A percentile compares a stretch with the other conserved stretches of the same genome.
phyloP scores from a whole-genome alignment of 2,888 invertebrate species.

The Tuta absoluta region DNA sequence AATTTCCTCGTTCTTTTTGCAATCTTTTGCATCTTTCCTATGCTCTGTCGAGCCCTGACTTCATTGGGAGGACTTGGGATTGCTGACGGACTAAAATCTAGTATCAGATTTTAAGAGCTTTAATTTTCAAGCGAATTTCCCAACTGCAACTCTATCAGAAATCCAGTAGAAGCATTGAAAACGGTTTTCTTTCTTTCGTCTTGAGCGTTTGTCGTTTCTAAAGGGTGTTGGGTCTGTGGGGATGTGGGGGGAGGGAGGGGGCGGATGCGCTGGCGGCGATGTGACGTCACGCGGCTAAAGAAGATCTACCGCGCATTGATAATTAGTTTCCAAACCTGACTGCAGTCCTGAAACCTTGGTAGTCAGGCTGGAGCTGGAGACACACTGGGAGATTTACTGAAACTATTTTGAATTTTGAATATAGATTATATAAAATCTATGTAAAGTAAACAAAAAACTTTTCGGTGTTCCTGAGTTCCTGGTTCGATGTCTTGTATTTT shows the following conservation, averaged over 20 bases:
- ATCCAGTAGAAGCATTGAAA: background rate
- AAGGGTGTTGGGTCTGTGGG: background rate
- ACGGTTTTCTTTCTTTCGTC: background rate
- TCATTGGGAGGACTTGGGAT: too few relatives aligned
- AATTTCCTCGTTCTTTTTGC: too few relatives aligned
- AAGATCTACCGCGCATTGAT: constrained; percentile 57
- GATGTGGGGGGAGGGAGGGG: constrained; percentile 30
- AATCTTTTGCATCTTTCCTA: too few relatives aligned
- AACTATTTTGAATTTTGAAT: too few relatives aligned
- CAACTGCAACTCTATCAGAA: background rate
- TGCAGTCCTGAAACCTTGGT: constrained; percentile 38
- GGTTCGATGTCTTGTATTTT: too few relatives aligned
- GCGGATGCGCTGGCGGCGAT: constrained; percentile 44
- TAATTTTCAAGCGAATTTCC: too few relatives aligned
- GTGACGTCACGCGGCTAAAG: background rate
- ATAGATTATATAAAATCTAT: too few relatives aligned
- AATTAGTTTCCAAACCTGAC: constrained; percentile 60
- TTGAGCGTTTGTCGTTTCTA: background rate
- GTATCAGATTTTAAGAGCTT: too few relatives aligned
- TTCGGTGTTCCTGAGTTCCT: too few relatives aligned
- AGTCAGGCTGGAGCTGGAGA: constrained; percentile 38
- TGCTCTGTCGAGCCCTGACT: too few relatives aligned
- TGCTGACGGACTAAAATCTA: too few relatives aligned
- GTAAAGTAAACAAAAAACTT: too few relatives aligned
- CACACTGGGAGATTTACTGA: background rate